Base-by-base conservation (phyloP, 1,140 invertebrate species). In the Panulirus ornatus region DNA sequence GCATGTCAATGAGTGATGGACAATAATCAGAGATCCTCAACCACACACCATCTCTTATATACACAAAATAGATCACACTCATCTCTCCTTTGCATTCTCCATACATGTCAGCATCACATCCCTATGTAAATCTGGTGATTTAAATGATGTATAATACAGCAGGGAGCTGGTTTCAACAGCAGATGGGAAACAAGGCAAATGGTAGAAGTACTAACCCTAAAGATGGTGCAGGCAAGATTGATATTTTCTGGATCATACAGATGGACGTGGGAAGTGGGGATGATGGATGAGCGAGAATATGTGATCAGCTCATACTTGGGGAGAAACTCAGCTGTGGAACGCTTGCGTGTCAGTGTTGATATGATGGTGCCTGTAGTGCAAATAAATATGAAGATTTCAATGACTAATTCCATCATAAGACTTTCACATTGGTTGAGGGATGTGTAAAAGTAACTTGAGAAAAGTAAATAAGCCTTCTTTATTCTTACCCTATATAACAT, bases 191-290 rank as follows among this genome's bases (percentile, higher is more conserved):
- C n/a, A n/a, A n/a, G n/a, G n/a, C n/a, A 22, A 66, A 27, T 30
- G n/a, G n/a, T 3, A 6, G 22, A 30, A 66, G 30, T 79, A 94
- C 95, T 95, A 94, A 98, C 97, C 93, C 97, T 96, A 93, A 99
- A 99, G 90, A 98, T 97, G 90, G 96, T 96, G 93, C 98, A 98
- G 5, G 98, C 97, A 0, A 98, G 95, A 70, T 96, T 96, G 27
- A 98, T 96, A 93, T 99, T 99, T 93, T 99, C 98, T 0, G 98
- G 97, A 94, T 99, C 98, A 94, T 98, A 98, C 95, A 99, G 96
- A 93, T 98, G 97, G 93, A 99, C 97, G 94, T 99, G 98, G 0
- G 98, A 99, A 86, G 97, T 98, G 0, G 98, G 97, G 92, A 99
- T 99, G 63, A 96, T 96, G 82, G 96, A 97, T 40, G 96, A 96